Evolutionary conservation across 2,888 invertebrate genomes (phyloP), one percentile per base, ranked within the genome.

Genomic region (Abrostola triplasia): DNA sequence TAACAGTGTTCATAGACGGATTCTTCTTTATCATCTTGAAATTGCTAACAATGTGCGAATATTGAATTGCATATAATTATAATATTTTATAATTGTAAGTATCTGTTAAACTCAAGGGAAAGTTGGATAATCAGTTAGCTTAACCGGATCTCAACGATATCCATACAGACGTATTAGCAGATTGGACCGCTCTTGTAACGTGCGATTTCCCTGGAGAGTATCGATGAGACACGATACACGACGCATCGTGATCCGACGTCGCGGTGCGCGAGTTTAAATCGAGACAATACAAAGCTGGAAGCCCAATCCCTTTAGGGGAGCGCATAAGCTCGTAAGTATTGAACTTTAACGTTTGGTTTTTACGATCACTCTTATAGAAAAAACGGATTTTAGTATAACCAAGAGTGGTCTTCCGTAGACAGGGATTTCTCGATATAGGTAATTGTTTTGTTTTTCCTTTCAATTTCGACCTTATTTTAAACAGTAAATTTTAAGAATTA

Each of bases 181-280:
- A 87, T 88, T 84, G 85, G 84, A 84, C 67, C 51, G 75, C 71
- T 82, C 70, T 64, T 76, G 77, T 80, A 79, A 61, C 67, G 67
- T 82, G 79, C 76, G 76, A 87, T 89, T 88, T 88, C 88, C 88
- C 88, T 55, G 8, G 84, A 77, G 87, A 73, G 77, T 55, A 63
- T 56, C 75, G 76, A 80, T 83, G 80, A 83, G 78, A 82, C 75
- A 81, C 70, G 79, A 65, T 51, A 73, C 81, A 77, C 76, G 77
- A 79, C 80, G 65, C 80, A 79, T 77, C 49, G 75, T 83, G 84
- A 83, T 84, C 80, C 66, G 54, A 79, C 75, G 69, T 67, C 71
- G 65, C 67, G 64, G 70, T 68, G 71, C 67, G 65, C 74, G 73
- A 65, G 53, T 80, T 84, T 80, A 76, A 82, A 83, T 80, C 79